phyloP scores from a whole-genome alignment of 2,888 invertebrate genomes.

The Imbricaverruca yamaguchii region DNA sequence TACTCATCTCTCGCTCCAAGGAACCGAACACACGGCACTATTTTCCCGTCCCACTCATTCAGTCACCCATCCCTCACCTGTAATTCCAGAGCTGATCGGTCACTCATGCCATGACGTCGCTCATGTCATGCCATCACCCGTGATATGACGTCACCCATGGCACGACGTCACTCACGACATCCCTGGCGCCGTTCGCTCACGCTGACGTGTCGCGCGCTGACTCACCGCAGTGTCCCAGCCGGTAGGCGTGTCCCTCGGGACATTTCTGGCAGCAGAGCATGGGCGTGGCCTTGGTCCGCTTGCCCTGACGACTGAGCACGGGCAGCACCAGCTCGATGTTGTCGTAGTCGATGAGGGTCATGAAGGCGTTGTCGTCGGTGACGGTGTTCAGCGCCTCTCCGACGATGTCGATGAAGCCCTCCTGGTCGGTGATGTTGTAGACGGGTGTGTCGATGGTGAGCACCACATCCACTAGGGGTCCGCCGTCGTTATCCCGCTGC shows the following conservation, averaged over 20 bases:
- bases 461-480: constrained; percentile 31
- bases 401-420: constrained; percentile 33
- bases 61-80: no score
- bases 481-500: constrained; percentile 31
- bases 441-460: constrained; percentile 34
- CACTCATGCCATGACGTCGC: no score
- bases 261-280: constrained; percentile 33
- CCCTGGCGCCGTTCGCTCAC: no score
- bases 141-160: no score
- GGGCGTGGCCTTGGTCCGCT: constrained; percentile 30
- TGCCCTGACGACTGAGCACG: constrained; percentile 14
- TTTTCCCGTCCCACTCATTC: no score
- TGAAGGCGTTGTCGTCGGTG: constrained; percentile 34
- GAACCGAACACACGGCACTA: no score
- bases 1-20: no score
- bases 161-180: no score
- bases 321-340: constrained; percentile 34
- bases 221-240: constrained; percentile 34
- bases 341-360: constrained; percentile 34
- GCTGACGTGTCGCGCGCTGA: no score
- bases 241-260: constrained; percentile 33
- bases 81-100: no score
- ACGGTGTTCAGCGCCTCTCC: constrained; percentile 33
- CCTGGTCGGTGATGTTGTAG: constrained; percentile 34
- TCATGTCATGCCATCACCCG: no score